Evolutionary conservation across 2,888 invertebrate genomes (phyloP), one percentile per base, ranked within the genome.

Genomic region (Miltochrista miniata): DNA sequence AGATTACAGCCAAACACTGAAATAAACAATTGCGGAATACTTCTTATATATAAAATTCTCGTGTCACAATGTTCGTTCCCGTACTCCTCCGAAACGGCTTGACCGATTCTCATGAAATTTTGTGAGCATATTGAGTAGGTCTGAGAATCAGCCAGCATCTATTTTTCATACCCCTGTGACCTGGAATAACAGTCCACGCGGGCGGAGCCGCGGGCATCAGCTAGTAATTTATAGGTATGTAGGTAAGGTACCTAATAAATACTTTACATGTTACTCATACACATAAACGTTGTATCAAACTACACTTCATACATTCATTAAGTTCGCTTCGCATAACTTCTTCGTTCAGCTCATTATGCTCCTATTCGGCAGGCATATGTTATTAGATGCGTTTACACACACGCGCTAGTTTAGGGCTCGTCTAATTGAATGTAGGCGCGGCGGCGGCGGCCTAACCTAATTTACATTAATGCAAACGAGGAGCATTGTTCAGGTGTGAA

Each of bases 381-480:
- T 77, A 79, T 82, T 79, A 79, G 81, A 72, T 79, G 71, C 70
- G 77, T 83, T 81, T 81, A 83, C 82, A 82, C 83, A 86, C 79
- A 84, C 79, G 83, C 76, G 84, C 87, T 85, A 85, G 84, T 87
- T 87, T 85, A 76, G 84, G 85, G 82, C 72, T 77, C 84, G 73
- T 90, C 90, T 91, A 90, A 91, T 90, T 90, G 90, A 87, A 87
- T 75, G 89, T 88, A 87, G 90, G 89, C 85, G 87, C 83, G 79
- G 79, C 81, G 76, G 80, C 81, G 78, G 68, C 70, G 68, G 75
- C 85, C 86, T 90, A 89, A 88, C 90, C 90, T 90, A 91, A 91
- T 91, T 91, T 90, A 91, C 90, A 91, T 90, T 90, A 90, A 91
- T 90, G 90, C 87, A 90, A 91, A 91, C 90, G 90, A 90, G 90